These are phyloP conservation scores for Notolabrus celidotus DNA, from an alignment of 2,797 vertebrate species.

Conservation along the genomic window DNA sequence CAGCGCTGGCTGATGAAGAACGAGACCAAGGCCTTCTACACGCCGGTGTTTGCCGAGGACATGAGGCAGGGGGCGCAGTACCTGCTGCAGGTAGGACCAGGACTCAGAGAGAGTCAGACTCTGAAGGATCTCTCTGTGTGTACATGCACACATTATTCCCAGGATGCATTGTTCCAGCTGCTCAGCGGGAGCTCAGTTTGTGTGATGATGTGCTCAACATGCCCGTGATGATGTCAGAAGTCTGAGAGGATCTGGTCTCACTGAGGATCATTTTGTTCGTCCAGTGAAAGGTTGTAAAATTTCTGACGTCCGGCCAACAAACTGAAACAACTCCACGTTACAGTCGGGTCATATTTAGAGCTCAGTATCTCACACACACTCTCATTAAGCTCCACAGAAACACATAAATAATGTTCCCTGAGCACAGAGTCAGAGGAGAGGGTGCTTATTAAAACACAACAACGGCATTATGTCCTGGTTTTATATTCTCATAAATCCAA, in stretches of 20 bases:
- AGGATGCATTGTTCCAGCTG: background rate
- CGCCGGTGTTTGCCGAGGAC: constrained; percentile 94
- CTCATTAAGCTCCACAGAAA: background rate
- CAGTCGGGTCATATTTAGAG: too few relatives aligned
- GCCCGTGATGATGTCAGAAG: too few relatives aligned
- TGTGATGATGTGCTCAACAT: background rate
- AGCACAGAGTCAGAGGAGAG: background rate
- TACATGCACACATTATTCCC: background rate
- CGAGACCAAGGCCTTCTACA: constrained; percentile 96
- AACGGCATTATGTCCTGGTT: background rate
- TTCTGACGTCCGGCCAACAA: too few relatives aligned
- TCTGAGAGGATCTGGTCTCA: too few relatives aligned
- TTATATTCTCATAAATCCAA: background rate
- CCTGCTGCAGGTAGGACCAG: constrained; percentile 91
- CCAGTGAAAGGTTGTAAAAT: too few relatives aligned
- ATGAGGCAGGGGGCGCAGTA: constrained; percentile 94
- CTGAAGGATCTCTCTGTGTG: background rate
- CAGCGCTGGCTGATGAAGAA: constrained; percentile 97
- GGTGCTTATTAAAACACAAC: background rate
- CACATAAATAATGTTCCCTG: background rate
- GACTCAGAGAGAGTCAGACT: background rate
- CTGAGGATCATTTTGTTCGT: too few relatives aligned
- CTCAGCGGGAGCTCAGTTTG: background rate
- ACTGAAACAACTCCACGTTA: too few relatives aligned
- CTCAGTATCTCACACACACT: background rate